Base-by-base conservation (phyloP, 1,140 invertebrate species). In the Brachionus angularis region DNA sequence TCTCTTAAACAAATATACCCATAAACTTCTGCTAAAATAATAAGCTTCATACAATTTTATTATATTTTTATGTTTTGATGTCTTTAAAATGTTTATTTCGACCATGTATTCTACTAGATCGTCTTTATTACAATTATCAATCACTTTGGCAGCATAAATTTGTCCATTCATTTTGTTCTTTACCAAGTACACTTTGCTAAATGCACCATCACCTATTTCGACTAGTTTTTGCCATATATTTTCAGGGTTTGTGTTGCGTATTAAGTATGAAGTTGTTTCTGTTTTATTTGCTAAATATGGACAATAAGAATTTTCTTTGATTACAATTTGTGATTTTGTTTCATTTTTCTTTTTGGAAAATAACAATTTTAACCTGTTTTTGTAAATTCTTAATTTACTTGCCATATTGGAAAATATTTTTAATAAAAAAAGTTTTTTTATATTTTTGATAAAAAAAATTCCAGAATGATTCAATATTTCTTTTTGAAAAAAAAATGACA, bases 101-200 rank as follows among this genome's bases (percentile, higher is more conserved):
- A 98, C 91, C 82, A 93, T 91, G 81, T 98, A 97, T 83, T 98
- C 96, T 71, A 93, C 91, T 34, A 98, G 83, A 78, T 98, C 94
- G 79, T 98, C 95, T 81, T 98, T 95, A 53, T 89, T 90, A 82
- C 96, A 92, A 5, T 98, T 84, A 44, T 91, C 87, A 79, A 95
- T 96, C 86, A 96, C 91, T 84, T 98, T 98, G 27, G 94, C 90
- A 25, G 95, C 95, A 52, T 93, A 94, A 72, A 87, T 86, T 58
- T 87, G 87, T n/a, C 86, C 91, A 72, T 88, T 86, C 80, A 88
- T 89, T 2, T 21, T 18, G 76, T 93, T 88, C 78, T 91, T 87
- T 42, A 74, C 58, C 5, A 34, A 73, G 75, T 88, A 89, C 72
- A 94, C 91, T 87, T 96, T 98, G 33, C 96, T 95, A 82, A 98